Percentiles rank a stretch among this genome's conserved stretches.
Evolutionary conservation across 2,888 invertebrate genomes (phyloP).

Genomic region (Azorinus chamasolen): DNA sequence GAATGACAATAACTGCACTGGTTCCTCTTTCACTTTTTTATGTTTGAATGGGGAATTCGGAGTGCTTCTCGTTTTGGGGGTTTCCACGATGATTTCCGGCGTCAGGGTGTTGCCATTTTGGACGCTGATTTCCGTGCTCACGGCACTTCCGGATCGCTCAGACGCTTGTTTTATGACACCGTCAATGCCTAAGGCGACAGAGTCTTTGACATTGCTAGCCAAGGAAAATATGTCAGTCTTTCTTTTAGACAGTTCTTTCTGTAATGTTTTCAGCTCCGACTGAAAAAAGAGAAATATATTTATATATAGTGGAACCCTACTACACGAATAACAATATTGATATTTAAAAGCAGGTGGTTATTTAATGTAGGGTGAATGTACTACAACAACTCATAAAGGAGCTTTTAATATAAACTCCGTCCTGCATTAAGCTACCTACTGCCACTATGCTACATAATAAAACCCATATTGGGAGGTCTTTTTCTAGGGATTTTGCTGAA

Average conservation of each 20-base stretch:
- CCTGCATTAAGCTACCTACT: no score
- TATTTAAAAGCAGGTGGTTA: no score
- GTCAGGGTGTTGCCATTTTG: neutral
- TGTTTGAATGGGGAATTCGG: constrained; percentile 45
- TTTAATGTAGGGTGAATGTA: no score
- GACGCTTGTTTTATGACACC: constrained; percentile 14
- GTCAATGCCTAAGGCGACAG: constrained; percentile 39
- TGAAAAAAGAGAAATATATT: constrained; percentile 35
- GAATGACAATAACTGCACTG: constrained; percentile 41
- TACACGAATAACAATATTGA: no score
- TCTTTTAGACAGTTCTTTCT: constrained; percentile 64
- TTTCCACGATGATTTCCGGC: constrained; percentile 18
- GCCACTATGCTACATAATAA: no score
- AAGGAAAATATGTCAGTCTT: constrained; percentile 53
- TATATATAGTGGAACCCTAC: no score
- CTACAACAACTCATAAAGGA: no score
- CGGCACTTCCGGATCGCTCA: neutral
- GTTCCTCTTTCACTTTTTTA: constrained; percentile 31
- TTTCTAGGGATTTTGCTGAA: no score
- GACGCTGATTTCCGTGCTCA: no score
- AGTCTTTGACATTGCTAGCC: constrained; percentile 51
- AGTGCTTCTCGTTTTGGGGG: constrained; percentile 21
- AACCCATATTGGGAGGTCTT: no score
- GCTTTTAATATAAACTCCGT: no score
- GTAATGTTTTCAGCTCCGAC: constrained; percentile 64